phyloP scores from a whole-genome alignment of 2,888 invertebrate genomes.

The Epirrhoe alternata region DNA sequence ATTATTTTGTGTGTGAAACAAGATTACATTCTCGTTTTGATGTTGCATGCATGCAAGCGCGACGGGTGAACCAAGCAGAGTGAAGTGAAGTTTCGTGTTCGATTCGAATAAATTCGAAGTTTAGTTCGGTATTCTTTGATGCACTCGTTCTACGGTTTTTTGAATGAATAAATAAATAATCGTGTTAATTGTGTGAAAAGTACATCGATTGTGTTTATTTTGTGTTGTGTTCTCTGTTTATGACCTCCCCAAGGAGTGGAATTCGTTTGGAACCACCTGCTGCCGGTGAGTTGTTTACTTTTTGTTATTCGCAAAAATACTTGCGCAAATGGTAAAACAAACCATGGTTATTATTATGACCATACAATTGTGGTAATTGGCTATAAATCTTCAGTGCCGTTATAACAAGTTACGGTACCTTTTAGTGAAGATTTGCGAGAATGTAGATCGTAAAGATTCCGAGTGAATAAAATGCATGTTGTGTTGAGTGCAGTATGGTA shows the following conservation, averaged over 20 bases:
- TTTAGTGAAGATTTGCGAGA: conserved; percentile 22
- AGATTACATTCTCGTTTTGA: background rate
- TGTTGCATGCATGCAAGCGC: conserved; percentile 1
- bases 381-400: conserved; percentile 29
- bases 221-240: conserved; percentile 51
- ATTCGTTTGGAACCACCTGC: conserved; percentile 61
- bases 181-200: conserved; percentile 37
- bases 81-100: conserved; percentile 1
- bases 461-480: conserved; percentile 16
- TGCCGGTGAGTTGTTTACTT: conserved; percentile 66
- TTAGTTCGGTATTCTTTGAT: conserved; percentile 14
- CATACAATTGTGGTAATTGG: conserved; percentile 38
- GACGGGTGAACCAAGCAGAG: background rate
- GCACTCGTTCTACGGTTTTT: conserved; percentile 6
- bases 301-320: conserved; percentile 21
- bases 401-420: conserved; percentile 21
- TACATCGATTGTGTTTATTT: conserved; percentile 44
- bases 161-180: conserved; percentile 30
- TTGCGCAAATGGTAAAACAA: conserved; percentile 24
- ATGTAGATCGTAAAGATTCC: background rate
- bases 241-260: conserved; percentile 44
- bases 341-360: conserved; percentile 20
- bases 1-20: background rate
- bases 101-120: conserved; percentile 1
- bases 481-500: conserved; percentile 8